phyloP scores from a whole-genome alignment of 23 tunicate genomes.

The Phallusia fumigata region DNA sequence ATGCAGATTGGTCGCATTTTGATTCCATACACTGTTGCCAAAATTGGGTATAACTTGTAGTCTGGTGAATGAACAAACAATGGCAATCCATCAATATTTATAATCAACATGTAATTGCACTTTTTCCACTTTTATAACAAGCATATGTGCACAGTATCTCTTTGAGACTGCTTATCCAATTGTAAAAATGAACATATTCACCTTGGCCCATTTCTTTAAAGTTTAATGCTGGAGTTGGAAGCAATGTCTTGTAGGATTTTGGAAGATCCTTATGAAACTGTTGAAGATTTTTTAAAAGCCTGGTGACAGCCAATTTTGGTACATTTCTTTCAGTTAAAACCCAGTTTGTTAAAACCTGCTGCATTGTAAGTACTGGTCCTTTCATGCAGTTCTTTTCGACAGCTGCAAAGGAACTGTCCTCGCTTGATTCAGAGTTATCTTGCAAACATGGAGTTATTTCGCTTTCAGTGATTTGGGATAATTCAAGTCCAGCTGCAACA shows the following conservation, averaged over 20 bases:
- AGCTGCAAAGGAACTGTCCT: no score
- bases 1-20: conserved; percentile 43
- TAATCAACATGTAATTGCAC: not conserved
- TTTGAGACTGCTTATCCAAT: conserved; percentile 31
- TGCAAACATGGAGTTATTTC: no score
- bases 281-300: not conserved
- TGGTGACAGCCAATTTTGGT: conserved; percentile 17
- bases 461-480: no score
- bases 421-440: no score
- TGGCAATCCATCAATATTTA: conserved; percentile 43
- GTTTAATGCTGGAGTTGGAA: not conserved
- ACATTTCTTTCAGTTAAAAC: not conserved
- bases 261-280: not conserved
- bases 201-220: not conserved
- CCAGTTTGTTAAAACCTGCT: not conserved
- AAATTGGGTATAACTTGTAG: conserved; percentile 32
- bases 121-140: not conserved
- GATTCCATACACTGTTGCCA: conserved; percentile 15
- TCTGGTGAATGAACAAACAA: conserved; percentile 33
- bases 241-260: conserved; percentile 13
- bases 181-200: conserved; percentile 30
- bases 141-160: not conserved
- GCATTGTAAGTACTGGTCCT: not conserved
- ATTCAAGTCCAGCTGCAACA: not conserved
- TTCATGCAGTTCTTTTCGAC: no score